Percentiles rank a stretch among this genome's conserved stretches.
Conservation (phyloP, 2,797 vertebrate species). For the Ispidina lecontei region DNA sequence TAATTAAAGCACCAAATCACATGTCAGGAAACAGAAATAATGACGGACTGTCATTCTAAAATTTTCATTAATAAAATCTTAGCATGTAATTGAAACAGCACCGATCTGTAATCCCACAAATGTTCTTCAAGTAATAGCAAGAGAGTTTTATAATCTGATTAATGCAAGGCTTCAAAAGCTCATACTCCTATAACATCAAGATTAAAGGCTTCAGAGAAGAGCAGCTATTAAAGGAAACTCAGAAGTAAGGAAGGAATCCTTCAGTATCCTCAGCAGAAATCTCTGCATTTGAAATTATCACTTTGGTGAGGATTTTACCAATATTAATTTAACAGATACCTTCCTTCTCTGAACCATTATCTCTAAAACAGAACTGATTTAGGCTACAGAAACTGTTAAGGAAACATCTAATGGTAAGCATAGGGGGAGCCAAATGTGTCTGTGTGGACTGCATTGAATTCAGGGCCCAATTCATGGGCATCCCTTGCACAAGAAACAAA, state of each 20-base stretch:
- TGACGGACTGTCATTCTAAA: neutral
- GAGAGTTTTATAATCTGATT: neutral
- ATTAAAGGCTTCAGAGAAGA: neutral
- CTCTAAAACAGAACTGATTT: neutral
- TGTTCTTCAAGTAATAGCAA: neutral
- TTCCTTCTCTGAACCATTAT: neutral
- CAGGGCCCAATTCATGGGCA: neutral
- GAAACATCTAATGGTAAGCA: neutral
- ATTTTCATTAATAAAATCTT: neutral
- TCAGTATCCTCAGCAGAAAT: neutral
- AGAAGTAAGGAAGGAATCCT: neutral
- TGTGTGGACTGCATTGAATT: neutral
- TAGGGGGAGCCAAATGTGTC: neutral
- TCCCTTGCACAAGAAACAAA: neutral
- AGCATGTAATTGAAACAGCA: neutral
- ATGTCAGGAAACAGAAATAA: neutral
- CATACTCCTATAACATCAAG: neutral
- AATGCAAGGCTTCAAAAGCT: slow-evolving; percentile 8
- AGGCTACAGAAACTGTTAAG: neutral
- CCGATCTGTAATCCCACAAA: neutral
- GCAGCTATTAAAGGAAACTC: neutral
- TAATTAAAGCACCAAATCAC: neutral
- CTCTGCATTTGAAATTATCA: neutral
- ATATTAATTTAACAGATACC: neutral
- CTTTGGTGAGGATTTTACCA: neutral